These are phyloP conservation scores for Caenorhabditis afra DNA, from an alignment of 2,888 invertebrate species.

Conservation along the genomic window DNA sequence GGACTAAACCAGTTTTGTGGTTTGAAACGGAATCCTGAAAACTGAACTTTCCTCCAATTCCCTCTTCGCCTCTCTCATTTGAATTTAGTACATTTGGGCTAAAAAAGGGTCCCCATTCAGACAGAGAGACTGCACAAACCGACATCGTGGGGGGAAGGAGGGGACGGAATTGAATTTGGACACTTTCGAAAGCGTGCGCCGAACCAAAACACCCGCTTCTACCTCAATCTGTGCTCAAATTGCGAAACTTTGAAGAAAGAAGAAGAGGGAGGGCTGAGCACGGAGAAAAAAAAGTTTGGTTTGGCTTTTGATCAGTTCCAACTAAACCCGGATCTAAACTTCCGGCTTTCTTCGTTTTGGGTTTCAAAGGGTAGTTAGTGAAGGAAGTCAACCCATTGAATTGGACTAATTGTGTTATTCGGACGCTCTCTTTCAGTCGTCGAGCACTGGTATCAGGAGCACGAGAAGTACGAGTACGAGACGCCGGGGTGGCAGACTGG, in stretches of 20 bases:
- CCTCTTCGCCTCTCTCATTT: not conserved
- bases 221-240: constrained; percentile 37
- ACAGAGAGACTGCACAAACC: constrained; percentile 17
- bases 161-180: constrained; percentile 42
- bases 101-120: constrained; percentile 24
- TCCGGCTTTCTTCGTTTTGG: not conserved
- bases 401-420: constrained; percentile 9
- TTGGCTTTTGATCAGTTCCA: constrained; percentile 16
- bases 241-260: constrained; percentile 16
- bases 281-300: not conserved
- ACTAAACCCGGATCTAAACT: not conserved
- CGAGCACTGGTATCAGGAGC: constrained; percentile 77
- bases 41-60: not conserved
- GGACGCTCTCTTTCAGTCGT: constrained; percentile 53
- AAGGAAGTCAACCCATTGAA: not conserved
- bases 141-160: constrained; percentile 4
- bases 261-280: too few species aligned
- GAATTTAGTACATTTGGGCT: constrained; percentile 33
- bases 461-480: constrained; percentile 78
- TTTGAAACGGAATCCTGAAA: not conserved
- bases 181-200: constrained; percentile 44
- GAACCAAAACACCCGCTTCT: constrained; percentile 49
- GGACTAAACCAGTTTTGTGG: too few species aligned
- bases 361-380: not conserved
- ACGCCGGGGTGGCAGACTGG: constrained; percentile 80